Base-by-base conservation (phyloP, 2,888 invertebrate species). In the Spicauda simplicius region DNA sequence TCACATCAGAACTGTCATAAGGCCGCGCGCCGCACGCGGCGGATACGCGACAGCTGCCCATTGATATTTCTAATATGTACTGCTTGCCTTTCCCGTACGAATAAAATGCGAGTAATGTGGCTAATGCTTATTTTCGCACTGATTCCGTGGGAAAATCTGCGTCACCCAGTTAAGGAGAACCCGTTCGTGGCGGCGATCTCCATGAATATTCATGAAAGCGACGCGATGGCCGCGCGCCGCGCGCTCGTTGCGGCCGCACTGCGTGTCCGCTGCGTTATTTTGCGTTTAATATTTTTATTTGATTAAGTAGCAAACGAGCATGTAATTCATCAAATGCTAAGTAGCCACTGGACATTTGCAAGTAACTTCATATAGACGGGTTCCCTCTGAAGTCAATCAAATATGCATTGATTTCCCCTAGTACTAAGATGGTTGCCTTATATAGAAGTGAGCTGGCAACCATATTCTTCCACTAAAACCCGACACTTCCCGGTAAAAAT, bases 91-190 rank as follows among this genome's bases (percentile, higher is more conserved):
- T 65, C 58, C 53, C 53, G 65, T 41, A 59, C 53, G 18, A 54
- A 65, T 53, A 59, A 64, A 59, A 59, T 65, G 58, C 30, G n/a
- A 54, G 45, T 59, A 53, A 65, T 53, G 65, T 54, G 59, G 53
- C 45, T 65, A 65, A 65, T 65, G 65, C 65, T 65, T 62, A 62
- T 70, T 66, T 69, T 70, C 66, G 68, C 69, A 69, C 71, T 70
- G 68, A 70, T 69, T 71, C 56, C 70, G 71, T 71, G 71, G 71
- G 71, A 71, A 71, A 60, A 61, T 68, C 65, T 45, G 56, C 64
- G 63, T 66, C 60, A 63, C 60, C 65, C 65, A 48, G 59, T 59
- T 54, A 65, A 65, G 59, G 59, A 65, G 57, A 64, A 64, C 64
- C 37, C 52, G 64, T 64, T 57, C 50, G 50, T 16, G 18, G 64